These are phyloP conservation scores for Scatophagus argus DNA, from an alignment of 2,113 vertebrate genomes.

Conservation along the genomic window DNA sequence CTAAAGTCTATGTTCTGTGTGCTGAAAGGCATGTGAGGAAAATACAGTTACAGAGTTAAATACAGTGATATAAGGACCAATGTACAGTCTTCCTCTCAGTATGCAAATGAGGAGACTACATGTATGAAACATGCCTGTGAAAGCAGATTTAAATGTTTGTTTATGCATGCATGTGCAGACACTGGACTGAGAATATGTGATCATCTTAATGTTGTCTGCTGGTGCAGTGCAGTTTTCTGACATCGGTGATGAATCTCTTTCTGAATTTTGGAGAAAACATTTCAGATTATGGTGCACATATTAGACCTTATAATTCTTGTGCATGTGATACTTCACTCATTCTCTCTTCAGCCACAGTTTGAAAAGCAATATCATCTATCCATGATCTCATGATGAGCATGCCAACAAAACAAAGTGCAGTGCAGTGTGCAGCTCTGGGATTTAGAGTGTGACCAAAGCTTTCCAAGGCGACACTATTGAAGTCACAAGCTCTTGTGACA, in stretches of 20 bases:
- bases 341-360: conserved; percentile 25
- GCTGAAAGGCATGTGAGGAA: conserved; percentile 1
- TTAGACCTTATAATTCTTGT: conserved; percentile 22
- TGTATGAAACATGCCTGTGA: conserved; percentile 49
- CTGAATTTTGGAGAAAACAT: conserved; percentile 35
- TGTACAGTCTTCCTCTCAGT: conserved; percentile 28
- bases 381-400: conserved; percentile 37
- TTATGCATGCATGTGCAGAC: conserved; percentile 54
- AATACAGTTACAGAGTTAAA: conserved; percentile 7
- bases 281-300: conserved; percentile 6
- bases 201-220: conserved; percentile 29
- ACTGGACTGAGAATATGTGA: conserved; percentile 44
- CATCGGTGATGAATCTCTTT: conserved; percentile 1
- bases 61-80: conserved; percentile 21
- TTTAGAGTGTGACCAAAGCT: conserved; percentile 62
- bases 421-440: conserved; percentile 23
- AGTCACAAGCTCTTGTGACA: conserved; percentile 60
- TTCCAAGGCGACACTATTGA: conserved; percentile 46
- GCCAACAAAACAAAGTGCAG: conserved; percentile 23
- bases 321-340: conserved; percentile 2
- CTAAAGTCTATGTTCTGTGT: conserved; percentile 2
- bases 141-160: conserved; percentile 57
- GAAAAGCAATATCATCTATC: conserved; percentile 38
- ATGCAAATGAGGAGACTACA: conserved; percentile 5
- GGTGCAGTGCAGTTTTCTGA: conserved; percentile 35